phyloP scores from a whole-genome alignment of 2,888 invertebrate species.

The Orthosia cruda region DNA sequence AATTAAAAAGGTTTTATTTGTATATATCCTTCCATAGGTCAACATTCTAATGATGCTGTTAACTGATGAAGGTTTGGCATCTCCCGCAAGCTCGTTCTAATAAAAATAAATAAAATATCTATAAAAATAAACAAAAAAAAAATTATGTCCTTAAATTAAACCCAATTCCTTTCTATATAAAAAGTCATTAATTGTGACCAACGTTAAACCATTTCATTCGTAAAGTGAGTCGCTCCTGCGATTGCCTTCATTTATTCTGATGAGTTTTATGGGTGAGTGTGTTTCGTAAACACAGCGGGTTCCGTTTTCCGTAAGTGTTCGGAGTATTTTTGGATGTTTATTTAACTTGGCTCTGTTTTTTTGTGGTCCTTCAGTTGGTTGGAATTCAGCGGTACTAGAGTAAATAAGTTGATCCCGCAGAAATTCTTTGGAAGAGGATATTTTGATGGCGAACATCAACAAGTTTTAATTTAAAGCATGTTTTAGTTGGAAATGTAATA shows the following conservation, averaged over 20 bases:
- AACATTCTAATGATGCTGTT: background rate
- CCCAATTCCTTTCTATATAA: constrained; percentile 71
- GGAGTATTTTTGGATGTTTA: constrained; percentile 61
- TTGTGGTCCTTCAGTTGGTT: constrained; percentile 29
- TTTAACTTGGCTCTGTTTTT: constrained; percentile 45
- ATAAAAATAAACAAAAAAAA: constrained; percentile 37
- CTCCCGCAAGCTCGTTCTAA: background rate
- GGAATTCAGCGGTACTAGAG: constrained; percentile 34
- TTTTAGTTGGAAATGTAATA: background rate
- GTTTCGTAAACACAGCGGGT: constrained; percentile 60
- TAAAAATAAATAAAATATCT: constrained; percentile 13
- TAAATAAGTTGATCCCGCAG: constrained; percentile 30
- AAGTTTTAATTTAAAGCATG: constrained; percentile 20
- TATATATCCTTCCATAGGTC: too few species aligned
- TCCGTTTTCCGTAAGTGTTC: constrained; percentile 63
- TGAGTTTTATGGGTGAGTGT: constrained; percentile 69
- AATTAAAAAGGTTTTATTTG: too few species aligned
- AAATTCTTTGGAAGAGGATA: constrained; percentile 17
- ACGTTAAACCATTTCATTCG: constrained; percentile 71
- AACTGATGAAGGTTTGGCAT: too few species aligned
- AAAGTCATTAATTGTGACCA: constrained; percentile 73
- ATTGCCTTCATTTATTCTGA: constrained; percentile 80
- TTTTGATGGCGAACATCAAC: background rate
- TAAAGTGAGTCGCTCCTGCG: constrained; percentile 70
- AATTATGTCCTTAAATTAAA: constrained; percentile 63